Evolutionary conservation across 2,113 vertebrate species (phyloP), one percentile per base, ranked within the genome.

Genomic region (Saiga tatarica): DNA sequence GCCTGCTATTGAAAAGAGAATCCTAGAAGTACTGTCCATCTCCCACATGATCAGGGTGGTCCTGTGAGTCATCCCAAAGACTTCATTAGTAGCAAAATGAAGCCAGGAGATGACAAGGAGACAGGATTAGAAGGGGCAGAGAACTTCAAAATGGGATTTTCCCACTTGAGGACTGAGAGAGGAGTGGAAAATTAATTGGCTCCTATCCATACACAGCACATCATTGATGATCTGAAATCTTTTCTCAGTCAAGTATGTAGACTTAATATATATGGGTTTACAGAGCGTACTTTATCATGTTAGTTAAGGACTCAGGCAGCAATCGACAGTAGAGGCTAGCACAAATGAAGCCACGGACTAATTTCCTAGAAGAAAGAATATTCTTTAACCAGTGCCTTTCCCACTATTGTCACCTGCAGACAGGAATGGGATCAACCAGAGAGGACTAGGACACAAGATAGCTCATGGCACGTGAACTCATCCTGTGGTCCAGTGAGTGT

Each of bases 11-110:
- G n/a, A 74, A 97, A 47, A 89, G 94, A 95, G 95, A 76, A 88
- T 30, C 96, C 96, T 97, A 94, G 87, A 94, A 95, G 79, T 89
- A 96, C 95, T 88, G 67, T 67, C 97, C 84, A 87, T 96, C 94
- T 98, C 87, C 45, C 25, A 86, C 14, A 78, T 33, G 42, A 97
- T 87, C 28, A 81, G 97, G 87, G 94, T 91, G 71, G 74, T 94
- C 93, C 67, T 96, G 91, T 3, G 0, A 95, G 97, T 94, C 98
- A 90, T 79, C 94, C 79, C 11, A 96, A 10, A 96, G 97, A 98
- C 97, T 88, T 97, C 90, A 98, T 95, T 93, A 96, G 76, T 67
- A 97, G 93, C 85, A 96, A 97, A 98, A 98, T 91, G 17, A 98
- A 98, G 92, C 86, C 96, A 97, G 95, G 92, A 79, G 91, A 87